phyloP scores from a whole-genome alignment of 2,888 invertebrate species.

The Peribatodes rhomboidaria region DNA sequence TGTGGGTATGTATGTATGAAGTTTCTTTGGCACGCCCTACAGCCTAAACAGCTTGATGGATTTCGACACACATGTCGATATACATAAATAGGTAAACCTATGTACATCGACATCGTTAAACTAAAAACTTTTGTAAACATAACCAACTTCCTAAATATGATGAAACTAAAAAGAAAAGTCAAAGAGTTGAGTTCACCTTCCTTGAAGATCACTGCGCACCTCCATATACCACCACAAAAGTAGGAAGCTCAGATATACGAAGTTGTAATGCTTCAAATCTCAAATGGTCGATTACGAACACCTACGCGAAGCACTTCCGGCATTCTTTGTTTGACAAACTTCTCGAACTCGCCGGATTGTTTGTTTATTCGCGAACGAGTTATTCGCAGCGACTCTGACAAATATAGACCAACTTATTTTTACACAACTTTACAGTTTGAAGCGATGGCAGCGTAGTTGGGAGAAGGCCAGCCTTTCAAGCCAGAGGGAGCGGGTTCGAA shows the following conservation, averaged over 20 bases:
- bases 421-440: neutral
- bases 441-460: too few relatives aligned
- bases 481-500: too few relatives aligned
- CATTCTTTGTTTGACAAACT: constrained; percentile 58
- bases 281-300: constrained; percentile 56
- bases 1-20: too few relatives aligned
- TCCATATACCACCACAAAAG: constrained; percentile 36
- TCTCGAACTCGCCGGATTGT: constrained; percentile 48
- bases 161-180: neutral
- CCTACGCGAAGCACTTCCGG: constrained; percentile 41
- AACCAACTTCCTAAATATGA: neutral
- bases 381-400: constrained; percentile 25
- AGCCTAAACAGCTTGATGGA: too few relatives aligned
- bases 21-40: too few relatives aligned
- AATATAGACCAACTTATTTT: constrained; percentile 19
- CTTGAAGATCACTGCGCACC: neutral
- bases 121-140: too few relatives aligned
- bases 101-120: too few relatives aligned
- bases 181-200: neutral
- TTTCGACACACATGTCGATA: too few relatives aligned
- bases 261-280: constrained; percentile 58
- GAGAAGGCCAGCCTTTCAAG: too few relatives aligned
- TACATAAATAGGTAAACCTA: too few relatives aligned
- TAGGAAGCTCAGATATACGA: constrained; percentile 46
- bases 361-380: constrained; percentile 47